Evolutionary conservation across 2,888 invertebrate genomes (phyloP).

Genomic region (Operophtera brumata): DNA sequence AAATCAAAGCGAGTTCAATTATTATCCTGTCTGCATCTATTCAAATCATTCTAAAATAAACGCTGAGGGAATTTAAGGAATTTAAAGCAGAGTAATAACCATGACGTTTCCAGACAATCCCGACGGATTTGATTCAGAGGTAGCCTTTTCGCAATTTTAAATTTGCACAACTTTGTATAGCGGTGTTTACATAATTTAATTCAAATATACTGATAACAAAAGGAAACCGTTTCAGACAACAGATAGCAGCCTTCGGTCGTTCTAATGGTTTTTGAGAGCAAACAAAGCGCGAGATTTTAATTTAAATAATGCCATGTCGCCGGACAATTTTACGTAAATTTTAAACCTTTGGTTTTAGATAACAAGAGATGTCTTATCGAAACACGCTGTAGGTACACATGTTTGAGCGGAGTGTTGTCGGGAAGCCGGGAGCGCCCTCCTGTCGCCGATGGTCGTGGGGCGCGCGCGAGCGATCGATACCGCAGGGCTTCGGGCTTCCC

Average conservation of each 20-base stretch:
- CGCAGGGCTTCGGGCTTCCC: constrained; percentile 65
- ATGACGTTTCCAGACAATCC: constrained; percentile 29
- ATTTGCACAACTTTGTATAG: constrained; percentile 38
- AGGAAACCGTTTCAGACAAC: constrained; percentile 19
- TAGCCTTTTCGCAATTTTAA: constrained; percentile 36
- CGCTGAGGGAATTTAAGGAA: constrained; percentile 22
- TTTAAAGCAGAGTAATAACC: constrained; percentile 25
- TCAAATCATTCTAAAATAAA: constrained; percentile 20
- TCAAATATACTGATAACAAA: constrained; percentile 27
- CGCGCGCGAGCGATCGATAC: constrained; percentile 74
- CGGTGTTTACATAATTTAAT: constrained; percentile 45
- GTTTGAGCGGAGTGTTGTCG: constrained; percentile 57
- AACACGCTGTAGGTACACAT: constrained; percentile 47
- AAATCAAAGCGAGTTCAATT: constrained; percentile 20
- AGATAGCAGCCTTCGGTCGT: constrained; percentile 17
- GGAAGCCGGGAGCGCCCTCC: constrained; percentile 68
- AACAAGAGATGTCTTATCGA: constrained; percentile 25
- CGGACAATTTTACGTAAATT: constrained; percentile 10
- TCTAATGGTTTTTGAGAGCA: constrained; percentile 13
- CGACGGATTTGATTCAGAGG: constrained; percentile 22
- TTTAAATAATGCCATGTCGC: constrained; percentile 17
- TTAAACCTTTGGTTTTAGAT: constrained; percentile 11
- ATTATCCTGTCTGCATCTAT: constrained; percentile 21
- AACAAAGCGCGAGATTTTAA: constrained; percentile 22
- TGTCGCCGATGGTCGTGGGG: constrained; percentile 72